Conservation (phyloP, 2,888 invertebrate species). For the Polymixis lichenea region DNA sequence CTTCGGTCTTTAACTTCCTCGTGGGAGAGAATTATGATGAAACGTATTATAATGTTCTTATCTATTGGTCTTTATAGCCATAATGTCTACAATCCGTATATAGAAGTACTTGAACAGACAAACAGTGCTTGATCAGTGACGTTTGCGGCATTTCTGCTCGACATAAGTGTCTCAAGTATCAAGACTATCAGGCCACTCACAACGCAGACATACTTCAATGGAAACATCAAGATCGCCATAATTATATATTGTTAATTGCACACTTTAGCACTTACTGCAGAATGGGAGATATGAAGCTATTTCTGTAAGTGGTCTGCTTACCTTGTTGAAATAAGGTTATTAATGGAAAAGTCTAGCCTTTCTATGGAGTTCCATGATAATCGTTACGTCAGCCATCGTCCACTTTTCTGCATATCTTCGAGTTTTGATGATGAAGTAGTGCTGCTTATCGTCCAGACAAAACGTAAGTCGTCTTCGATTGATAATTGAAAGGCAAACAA, state of each 20-base stretch:
- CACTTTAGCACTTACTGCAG: constrained; percentile 36
- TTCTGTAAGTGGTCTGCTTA: constrained; percentile 33
- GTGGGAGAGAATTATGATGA: not conserved
- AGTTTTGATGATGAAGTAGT: not conserved
- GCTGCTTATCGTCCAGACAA: constrained; percentile 7
- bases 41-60: not conserved
- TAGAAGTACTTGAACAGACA: constrained; percentile 23
- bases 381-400: constrained; percentile 12
- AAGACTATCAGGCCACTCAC: constrained; percentile 33
- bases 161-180: constrained; percentile 46
- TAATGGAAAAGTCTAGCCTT: constrained; percentile 33
- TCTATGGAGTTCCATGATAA: constrained; percentile 10
- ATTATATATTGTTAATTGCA: constrained; percentile 50
- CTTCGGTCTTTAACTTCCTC: not conserved
- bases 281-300: constrained; percentile 30
- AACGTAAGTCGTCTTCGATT: not conserved
- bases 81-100: constrained; percentile 26
- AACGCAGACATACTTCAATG: constrained; percentile 53
- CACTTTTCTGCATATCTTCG: not conserved
- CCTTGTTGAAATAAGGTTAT: constrained; percentile 31
- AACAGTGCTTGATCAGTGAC: constrained; percentile 26
- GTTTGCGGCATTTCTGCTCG: constrained; percentile 9
- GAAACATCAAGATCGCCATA: constrained; percentile 46
- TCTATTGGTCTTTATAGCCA: not conserved
- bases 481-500: constrained; percentile 12